Evolutionary conservation across 2,888 invertebrate species (phyloP).

Genomic region (Hypomecis atomaria): DNA sequence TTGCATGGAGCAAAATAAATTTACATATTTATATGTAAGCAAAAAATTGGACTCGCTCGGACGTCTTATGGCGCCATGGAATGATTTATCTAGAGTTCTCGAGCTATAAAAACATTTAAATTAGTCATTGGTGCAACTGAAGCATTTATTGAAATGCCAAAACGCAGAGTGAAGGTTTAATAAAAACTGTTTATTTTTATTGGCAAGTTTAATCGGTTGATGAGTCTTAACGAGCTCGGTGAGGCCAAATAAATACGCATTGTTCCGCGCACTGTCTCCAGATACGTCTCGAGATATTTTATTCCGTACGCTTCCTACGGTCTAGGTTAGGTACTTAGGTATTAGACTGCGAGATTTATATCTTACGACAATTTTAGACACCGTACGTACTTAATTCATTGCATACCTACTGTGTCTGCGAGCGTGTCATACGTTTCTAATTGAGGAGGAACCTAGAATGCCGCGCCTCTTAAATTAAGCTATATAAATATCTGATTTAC

Average conservation of each 20-base stretch:
- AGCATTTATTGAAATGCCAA: conserved; percentile 37
- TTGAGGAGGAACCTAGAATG: conserved; percentile 10
- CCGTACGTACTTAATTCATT: not conserved
- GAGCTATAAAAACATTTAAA: conserved; percentile 24
- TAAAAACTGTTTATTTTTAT: conserved; percentile 44
- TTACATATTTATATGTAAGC: conserved; percentile 68
- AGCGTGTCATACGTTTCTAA: conserved; percentile 10
- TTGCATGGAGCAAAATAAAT: conserved; percentile 71
- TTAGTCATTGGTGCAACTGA: conserved; percentile 45
- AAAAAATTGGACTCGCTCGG: conserved; percentile 58
- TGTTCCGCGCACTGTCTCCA: conserved; percentile 1
- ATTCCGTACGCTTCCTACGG: not conserved
- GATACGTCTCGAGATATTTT: conserved; percentile 10
- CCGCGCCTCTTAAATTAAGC: conserved; percentile 14
- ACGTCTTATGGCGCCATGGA: conserved; percentile 50
- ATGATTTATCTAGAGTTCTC: conserved; percentile 54
- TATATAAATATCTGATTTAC: conserved; percentile 31
- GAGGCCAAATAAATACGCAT: conserved; percentile 13
- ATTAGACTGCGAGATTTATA: conserved; percentile 6
- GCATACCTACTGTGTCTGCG: conserved; percentile 3
- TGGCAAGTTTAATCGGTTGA: conserved; percentile 43
- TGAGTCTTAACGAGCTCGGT: conserved; percentile 29
- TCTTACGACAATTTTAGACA: conserved; percentile 6
- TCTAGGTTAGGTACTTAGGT: not conserved
- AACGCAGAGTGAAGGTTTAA: conserved; percentile 49